Evolutionary conservation across 2,888 invertebrate species (phyloP), one percentile per base, ranked within the genome.

Genomic region (Chrysina gloriosa): DNA sequence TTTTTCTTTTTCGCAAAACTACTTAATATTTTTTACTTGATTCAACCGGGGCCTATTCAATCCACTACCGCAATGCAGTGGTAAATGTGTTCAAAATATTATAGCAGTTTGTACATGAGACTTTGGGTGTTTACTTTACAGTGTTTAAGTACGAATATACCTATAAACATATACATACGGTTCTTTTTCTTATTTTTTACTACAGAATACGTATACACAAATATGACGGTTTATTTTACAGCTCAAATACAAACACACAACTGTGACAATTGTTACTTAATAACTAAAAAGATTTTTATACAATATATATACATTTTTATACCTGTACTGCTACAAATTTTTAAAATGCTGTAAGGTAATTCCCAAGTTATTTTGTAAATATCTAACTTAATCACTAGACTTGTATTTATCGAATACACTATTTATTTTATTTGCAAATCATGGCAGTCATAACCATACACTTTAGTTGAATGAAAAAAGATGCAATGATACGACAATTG

Each of bases 51-150:
- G 77, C 76, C 76, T 76, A 75, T 77, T 73, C 77, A 76, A 75
- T 74, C 75, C 76, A 77, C 77, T 75, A 75, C 73, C 74, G 74
- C 76, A 77, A 72, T 74, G 72, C 72, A 73, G 77, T 76, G 77
- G 77, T 77, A 71, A 76, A 77, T 77, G 77, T 77, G 77, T 77
- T 77, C 77, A 77, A 76, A 70, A 73, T 75, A 76, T 73, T 71
- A 74, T 75, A 76, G 74, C 73, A 74, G 72, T 73, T 74, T 74
- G 71, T 74, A 74, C 72, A 74, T 73, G 69, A 71, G 69, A 71
- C 68, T 71, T 71, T 66, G 69, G 69, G 66, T 63, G 65, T 69
- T 67, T 66, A 63, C 65, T 69, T 69, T 70, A 70, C 64, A 64
- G 65, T 67, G 63, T 69, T 69, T 56, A 68, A 61, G 50, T 64